Evolutionary conservation across 2,888 invertebrate genomes (phyloP).

Genomic region (Ophioninae sp.): DNA sequence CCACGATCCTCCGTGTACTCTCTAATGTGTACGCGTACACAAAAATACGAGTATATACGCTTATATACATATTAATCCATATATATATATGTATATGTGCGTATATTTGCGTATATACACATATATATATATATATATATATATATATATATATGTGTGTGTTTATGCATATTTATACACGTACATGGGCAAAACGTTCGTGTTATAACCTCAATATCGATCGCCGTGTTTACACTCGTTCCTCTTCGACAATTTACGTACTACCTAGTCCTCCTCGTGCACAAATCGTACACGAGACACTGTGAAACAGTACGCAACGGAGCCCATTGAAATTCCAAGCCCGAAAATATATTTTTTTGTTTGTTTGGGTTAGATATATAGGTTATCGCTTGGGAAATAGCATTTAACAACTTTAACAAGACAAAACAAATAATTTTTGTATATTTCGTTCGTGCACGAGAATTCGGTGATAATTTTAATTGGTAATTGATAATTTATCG

Average conservation of each 20-base stretch:
- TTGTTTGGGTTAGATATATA: conserved; percentile 3
- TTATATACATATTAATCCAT: neutral
- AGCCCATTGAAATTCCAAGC: conserved; percentile 32
- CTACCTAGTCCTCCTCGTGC: conserved; percentile 24
- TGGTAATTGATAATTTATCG: too few relatives aligned
- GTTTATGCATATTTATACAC: too few relatives aligned
- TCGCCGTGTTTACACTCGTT: conserved; percentile 64
- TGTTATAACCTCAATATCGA: conserved; percentile 53
- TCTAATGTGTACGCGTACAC: neutral
- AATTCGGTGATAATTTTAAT: too few relatives aligned
- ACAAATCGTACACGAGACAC: conserved; percentile 16
- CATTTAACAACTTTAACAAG: too few relatives aligned
- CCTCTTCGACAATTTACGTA: conserved; percentile 62
- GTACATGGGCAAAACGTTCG: conserved; percentile 7
- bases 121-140: too few relatives aligned
- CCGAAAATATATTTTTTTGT: conserved; percentile 38
- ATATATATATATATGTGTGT: too few relatives aligned
- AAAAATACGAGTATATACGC: too few relatives aligned
- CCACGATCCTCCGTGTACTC: conserved; percentile 34
- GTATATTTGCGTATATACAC: neutral
- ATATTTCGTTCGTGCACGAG: too few relatives aligned
- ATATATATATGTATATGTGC: neutral
- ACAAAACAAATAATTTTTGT: too few relatives aligned
- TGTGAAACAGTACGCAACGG: neutral
- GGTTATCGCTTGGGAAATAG: too few relatives aligned